These are phyloP conservation scores for Pithys albifrons DNA, from an alignment of 2,113 vertebrate genomes.

Conservation along the genomic window DNA sequence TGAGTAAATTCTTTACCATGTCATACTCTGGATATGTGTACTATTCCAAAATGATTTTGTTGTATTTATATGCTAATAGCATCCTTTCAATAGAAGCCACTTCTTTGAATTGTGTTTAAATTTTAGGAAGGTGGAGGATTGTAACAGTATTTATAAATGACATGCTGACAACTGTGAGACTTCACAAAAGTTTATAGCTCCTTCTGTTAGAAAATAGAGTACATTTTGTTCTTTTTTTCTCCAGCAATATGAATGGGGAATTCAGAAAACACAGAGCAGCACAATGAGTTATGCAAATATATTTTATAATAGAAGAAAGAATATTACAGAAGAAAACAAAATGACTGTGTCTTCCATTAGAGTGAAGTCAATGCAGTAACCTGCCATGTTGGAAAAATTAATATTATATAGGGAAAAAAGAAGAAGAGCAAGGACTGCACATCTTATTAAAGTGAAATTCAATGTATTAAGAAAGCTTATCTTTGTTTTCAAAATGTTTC, in stretches of 20 bases:
- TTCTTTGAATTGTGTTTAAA: slow-evolving; percentile 77
- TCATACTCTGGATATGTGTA: slow-evolving; percentile 60
- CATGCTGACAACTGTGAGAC: slow-evolving; percentile 75
- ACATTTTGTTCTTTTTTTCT: slow-evolving; percentile 63
- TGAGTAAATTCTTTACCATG: slow-evolving; percentile 72
- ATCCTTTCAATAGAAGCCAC: slow-evolving; percentile 63
- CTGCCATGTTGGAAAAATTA: slow-evolving; percentile 78
- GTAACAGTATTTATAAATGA: slow-evolving; percentile 72
- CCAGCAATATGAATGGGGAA: slow-evolving; percentile 61
- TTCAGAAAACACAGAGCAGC: slow-evolving; percentile 69
- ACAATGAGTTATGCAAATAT: slow-evolving; percentile 75
- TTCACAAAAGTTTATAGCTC: slow-evolving; percentile 75
- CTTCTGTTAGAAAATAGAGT: slow-evolving; percentile 73
- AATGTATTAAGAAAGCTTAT: slow-evolving; percentile 79
- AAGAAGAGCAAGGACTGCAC: slow-evolving; percentile 17
- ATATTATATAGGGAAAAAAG: slow-evolving; percentile 54
- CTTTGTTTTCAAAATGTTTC: slow-evolving; percentile 89
- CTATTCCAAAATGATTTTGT: slow-evolving; percentile 72
- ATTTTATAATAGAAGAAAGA: slow-evolving; percentile 64
- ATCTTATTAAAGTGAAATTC: slow-evolving; percentile 77
- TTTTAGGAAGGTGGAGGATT: slow-evolving; percentile 72
- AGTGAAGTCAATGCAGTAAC: slow-evolving; percentile 63
- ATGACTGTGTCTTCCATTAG: slow-evolving; percentile 75
- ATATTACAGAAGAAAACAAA: slow-evolving; percentile 84
- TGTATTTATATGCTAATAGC: slow-evolving; percentile 79